Evolutionary conservation across 2,797 vertebrate genomes (phyloP), one percentile per base, ranked within the genome.

Genomic region (Lagorchestes hirsutus): DNA sequence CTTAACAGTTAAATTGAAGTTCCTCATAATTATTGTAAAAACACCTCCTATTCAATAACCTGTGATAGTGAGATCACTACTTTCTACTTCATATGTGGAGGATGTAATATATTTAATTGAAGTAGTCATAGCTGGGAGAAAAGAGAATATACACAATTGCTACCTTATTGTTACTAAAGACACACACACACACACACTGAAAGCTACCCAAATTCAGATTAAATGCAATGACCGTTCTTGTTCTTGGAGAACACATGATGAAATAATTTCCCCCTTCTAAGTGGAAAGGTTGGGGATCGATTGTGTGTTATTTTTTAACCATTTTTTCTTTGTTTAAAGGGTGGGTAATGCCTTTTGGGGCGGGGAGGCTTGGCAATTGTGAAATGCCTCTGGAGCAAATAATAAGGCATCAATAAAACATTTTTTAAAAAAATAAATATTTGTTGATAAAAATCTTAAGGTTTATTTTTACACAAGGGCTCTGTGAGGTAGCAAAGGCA

Each of bases 391-490:
- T 27, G 40, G 74, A 50, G 40, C 40, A 87, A 50, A 87, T 87
- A 50, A 46, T 46, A 28, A 50, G 24, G 3, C 40, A 87, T 87
- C 74, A 87, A 87, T 87, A 87, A 50, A 87, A 87, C 74, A 40
- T 46, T 82, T 82, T 82, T 46, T 46, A 27, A 46, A 46, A 74
- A 82, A 82, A 87, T 74, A 82, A 46, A 82, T 82, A 46, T 82
- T 46, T 87, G 40, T 87, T 87, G 74, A 62, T 91, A 92, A 93
- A 59, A 54, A 24, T 95, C 93, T 55, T 46, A 90, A 54, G 91
- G 55, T 52, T 52, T 52, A 27, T 87, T 46, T 87, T 12, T 40
- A 50, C 13, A 50, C 40, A 87, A 28, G 34, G 54, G 16, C 28
- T 91, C 28, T 59, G 8, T 52, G 57, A 18, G 34, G 16, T 74